Evolutionary conservation across 2,113 vertebrate species (phyloP).

Genomic region (Todiramphus saurophagus): DNA sequence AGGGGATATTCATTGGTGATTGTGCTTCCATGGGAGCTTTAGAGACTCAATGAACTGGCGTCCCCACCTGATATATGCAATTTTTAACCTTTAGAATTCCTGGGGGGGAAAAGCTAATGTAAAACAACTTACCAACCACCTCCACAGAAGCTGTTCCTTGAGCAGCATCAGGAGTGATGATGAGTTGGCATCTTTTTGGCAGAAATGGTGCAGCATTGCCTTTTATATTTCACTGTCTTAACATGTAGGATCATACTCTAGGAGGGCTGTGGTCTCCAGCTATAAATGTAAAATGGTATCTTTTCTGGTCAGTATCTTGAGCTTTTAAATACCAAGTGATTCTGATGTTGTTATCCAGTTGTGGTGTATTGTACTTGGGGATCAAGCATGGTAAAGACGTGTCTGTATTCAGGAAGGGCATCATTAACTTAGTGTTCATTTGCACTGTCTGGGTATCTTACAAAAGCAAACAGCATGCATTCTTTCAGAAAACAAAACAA

Average conservation of each 20-base stretch:
- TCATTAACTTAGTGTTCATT: neutral
- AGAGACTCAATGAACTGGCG: neutral
- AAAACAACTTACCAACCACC: neutral
- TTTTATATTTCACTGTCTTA: neutral
- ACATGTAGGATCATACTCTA: neutral
- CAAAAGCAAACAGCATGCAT: neutral
- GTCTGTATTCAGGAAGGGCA: neutral
- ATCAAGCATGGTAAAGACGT: neutral
- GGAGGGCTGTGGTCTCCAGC: neutral
- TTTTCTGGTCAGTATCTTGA: neutral
- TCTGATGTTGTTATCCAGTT: neutral
- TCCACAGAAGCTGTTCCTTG: neutral
- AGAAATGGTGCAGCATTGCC: neutral
- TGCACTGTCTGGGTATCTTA: neutral
- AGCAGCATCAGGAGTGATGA: neutral
- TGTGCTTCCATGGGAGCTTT: neutral
- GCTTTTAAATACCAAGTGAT: neutral
- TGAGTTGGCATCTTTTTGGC: neutral
- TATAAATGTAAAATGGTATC: neutral
- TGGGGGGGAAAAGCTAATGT: neutral
- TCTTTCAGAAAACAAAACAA: neutral
- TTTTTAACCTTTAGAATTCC: neutral
- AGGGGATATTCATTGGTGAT: neutral
- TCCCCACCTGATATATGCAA: neutral
- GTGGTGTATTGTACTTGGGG: rapidly evolving